Conservation (phyloP, 2,113 vertebrate genomes). For the Sylvia atricapilla region DNA sequence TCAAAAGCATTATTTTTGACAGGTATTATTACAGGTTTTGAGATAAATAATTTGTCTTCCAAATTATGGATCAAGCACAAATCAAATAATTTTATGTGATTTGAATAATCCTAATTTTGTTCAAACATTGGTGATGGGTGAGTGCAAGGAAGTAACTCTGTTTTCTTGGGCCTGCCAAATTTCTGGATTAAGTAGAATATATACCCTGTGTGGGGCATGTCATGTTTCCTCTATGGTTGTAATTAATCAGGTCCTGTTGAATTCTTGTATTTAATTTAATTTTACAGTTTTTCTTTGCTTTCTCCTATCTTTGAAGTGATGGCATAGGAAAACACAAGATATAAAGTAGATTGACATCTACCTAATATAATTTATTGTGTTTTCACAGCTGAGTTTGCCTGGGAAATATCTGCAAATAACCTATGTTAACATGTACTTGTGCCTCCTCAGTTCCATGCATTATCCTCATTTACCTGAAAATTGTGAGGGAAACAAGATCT, state of each 20-base stretch:
- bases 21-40: not conserved
- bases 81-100: not conserved
- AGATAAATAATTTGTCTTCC: not conserved
- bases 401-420: not conserved
- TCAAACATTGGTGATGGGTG: not conserved
- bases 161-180: not conserved
- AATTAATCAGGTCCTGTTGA: not conserved
- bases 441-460: not conserved
- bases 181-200: not conserved
- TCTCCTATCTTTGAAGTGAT: not conserved
- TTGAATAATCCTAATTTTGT: not conserved
- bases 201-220: too few relatives aligned
- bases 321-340: not conserved
- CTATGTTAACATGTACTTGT: not conserved
- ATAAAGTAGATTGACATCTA: not conserved
- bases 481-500: not conserved
- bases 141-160: not conserved
- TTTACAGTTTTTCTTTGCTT: not conserved
- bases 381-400: not conserved
- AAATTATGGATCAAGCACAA: not conserved
- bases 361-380: not conserved
- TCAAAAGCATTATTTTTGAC: not conserved
- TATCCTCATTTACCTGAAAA: not conserved
- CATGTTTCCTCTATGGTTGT: accelerated
- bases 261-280: not conserved